A percentile compares a stretch with the other conserved stretches of the same genome.
phyloP scores from a whole-genome alignment of 2,797 vertebrate genomes.

The Phylloscopus collybita region DNA sequence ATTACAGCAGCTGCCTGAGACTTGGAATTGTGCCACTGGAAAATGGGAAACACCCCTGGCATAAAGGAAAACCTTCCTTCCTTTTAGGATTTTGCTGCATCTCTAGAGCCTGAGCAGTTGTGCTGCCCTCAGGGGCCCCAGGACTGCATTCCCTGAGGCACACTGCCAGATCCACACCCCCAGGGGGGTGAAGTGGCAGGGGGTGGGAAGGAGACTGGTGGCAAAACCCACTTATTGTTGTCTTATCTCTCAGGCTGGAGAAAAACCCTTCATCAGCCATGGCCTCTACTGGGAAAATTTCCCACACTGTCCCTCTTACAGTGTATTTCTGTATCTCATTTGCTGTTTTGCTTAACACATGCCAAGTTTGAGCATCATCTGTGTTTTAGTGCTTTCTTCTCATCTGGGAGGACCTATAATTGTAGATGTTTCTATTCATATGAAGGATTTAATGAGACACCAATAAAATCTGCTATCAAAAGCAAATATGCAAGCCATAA shows the following conservation, averaged over 20 bases:
- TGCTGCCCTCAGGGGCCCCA: accelerated
- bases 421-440: background rate
- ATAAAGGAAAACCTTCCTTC: background rate
- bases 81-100: background rate
- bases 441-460: background rate
- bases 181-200: background rate
- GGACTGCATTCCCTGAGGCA: accelerated
- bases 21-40: background rate
- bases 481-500: background rate
- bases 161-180: background rate
- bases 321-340: background rate
- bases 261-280: background rate
- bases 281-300: background rate
- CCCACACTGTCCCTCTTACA: background rate
- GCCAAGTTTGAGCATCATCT: background rate
- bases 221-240: background rate
- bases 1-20: background rate
- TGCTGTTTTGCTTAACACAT: background rate
- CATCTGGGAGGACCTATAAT: background rate
- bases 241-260: background rate
- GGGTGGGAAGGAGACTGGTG: background rate
- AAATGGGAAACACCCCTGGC: background rate
- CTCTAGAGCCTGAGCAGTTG: background rate
- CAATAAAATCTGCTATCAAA: constrained; percentile 18
- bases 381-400: background rate